phyloP scores from a whole-genome alignment of 30 jellyfish, hydroid and myxozoan species.

The Hydractinia echinata region DNA sequence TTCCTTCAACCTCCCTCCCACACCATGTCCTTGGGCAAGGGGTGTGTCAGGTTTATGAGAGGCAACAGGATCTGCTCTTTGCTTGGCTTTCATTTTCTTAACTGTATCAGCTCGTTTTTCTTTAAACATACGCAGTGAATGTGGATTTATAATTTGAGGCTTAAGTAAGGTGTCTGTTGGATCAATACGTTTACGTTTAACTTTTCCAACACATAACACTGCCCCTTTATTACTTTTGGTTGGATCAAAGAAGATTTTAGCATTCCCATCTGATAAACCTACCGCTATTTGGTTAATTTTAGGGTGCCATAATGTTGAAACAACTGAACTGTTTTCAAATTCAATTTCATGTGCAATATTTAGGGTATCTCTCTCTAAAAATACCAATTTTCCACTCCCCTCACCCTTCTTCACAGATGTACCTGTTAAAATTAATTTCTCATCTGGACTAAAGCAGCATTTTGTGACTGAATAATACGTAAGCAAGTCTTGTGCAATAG shows the following conservation, averaged over 20 bases:
- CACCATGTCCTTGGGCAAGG: slow-evolving; percentile 47
- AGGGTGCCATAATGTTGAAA: slow-evolving; percentile 89
- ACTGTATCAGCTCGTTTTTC: slow-evolving; percentile 78
- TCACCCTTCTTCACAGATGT: slow-evolving; percentile 76
- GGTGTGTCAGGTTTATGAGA: slow-evolving; percentile 99
- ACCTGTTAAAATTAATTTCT: slow-evolving; percentile 79
- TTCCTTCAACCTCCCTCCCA: slow-evolving; percentile 83
- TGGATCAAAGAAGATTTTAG: slow-evolving; percentile 78
- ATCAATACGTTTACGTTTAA: slow-evolving; percentile 65
- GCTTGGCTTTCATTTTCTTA: slow-evolving; percentile 74
- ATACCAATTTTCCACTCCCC: slow-evolving; percentile 73
- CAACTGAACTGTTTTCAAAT: slow-evolving; percentile 60
- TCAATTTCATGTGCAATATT: slow-evolving; percentile 49
- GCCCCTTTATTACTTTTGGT: slow-evolving; percentile 81
- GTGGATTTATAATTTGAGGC: slow-evolving; percentile 80
- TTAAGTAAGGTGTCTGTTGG: slow-evolving; percentile 72
- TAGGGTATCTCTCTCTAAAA: slow-evolving; percentile 55
- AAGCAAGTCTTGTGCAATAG: slow-evolving; percentile 50
- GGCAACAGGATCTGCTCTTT: slow-evolving; percentile 67
- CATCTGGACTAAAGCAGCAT: slow-evolving; percentile 77
- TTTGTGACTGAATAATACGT: slow-evolving; percentile 57
- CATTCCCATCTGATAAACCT: slow-evolving; percentile 86
- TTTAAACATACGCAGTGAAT: slow-evolving; percentile 75
- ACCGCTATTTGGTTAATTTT: slow-evolving; percentile 75
- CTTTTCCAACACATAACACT: slow-evolving; percentile 86